Percentiles rank a stretch among this genome's conserved stretches.
These are phyloP conservation scores for Calameuta filiformis DNA, from an alignment of 2,888 invertebrate species.

Conservation along the genomic window DNA sequence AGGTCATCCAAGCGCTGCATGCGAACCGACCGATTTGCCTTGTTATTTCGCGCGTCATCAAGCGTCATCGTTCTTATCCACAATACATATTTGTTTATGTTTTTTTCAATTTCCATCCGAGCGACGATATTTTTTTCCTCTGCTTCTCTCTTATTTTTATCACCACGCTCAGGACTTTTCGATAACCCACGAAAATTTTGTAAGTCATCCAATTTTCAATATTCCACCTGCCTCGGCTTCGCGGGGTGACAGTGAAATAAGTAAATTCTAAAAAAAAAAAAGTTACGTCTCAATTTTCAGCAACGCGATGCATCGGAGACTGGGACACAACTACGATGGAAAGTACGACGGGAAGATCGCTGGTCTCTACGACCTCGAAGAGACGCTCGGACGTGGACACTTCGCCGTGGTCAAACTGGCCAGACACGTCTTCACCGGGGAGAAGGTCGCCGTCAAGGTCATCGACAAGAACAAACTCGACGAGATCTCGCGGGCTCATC, in stretches of 20 bases:
- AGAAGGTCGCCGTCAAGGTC: conserved; percentile 97
- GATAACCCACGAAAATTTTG: too few species aligned
- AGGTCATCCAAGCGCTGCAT: background rate
- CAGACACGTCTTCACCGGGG: conserved; percentile 98
- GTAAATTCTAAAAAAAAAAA: background rate
- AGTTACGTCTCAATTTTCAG: background rate
- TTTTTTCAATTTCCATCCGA: background rate
- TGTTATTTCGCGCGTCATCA: background rate
- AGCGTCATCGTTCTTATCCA: background rate
- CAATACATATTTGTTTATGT: background rate
- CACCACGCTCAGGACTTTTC: background rate
- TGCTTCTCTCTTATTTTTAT: background rate
- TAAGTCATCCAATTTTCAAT: background rate
- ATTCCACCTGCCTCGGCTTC: background rate
- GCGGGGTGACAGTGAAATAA: background rate
- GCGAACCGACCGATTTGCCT: background rate
- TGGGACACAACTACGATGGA: conserved; percentile 61
- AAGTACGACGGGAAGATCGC: conserved; percentile 90
- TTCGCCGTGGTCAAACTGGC: conserved; percentile 99
- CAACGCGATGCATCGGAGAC: conserved; percentile 54
- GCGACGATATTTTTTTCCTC: background rate
- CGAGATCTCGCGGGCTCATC: conserved; percentile 93
- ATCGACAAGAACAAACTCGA: conserved; percentile 99
- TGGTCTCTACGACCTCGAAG: conserved; percentile 96
- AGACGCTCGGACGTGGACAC: conserved; percentile 97